A percentile compares a stretch with the other conserved stretches of the same genome.
Conservation (phyloP, 2,888 invertebrate species). For the Gymnocheta viridis region DNA sequence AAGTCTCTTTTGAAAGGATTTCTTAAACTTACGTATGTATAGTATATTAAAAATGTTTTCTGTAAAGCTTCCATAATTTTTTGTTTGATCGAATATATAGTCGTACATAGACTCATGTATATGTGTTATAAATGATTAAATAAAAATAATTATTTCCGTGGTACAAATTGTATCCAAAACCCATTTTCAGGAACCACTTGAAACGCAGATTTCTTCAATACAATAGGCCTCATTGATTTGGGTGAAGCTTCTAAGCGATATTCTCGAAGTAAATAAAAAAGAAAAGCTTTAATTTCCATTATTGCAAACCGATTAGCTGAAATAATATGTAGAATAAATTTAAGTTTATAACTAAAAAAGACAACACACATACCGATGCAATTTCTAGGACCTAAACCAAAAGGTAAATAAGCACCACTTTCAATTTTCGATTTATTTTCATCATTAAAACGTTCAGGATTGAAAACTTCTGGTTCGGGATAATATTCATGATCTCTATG, state of each 20-base stretch:
- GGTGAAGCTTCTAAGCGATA: slow-evolving; percentile 72
- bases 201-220: slow-evolving; percentile 68
- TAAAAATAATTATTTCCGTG: slow-evolving; percentile 27
- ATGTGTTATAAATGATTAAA: not conserved
- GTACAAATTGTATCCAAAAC: slow-evolving; percentile 70
- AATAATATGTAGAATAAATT: slow-evolving; percentile 71
- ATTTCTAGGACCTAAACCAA: slow-evolving; percentile 84
- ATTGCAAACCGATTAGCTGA: slow-evolving; percentile 72
- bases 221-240: slow-evolving; percentile 71
- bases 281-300: slow-evolving; percentile 72
- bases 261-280: slow-evolving; percentile 72
- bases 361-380: slow-evolving; percentile 83
- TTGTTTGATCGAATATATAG: too few species aligned
- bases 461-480: slow-evolving; percentile 83
- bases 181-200: slow-evolving; percentile 69
- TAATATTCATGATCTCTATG: slow-evolving; percentile 83
- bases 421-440: slow-evolving; percentile 82
- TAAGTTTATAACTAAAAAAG: slow-evolving; percentile 74
- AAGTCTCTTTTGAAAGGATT: too few species aligned
- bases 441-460: slow-evolving; percentile 84
- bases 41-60: too few species aligned
- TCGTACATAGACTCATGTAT: not conserved
- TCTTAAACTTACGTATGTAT: too few species aligned
- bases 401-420: slow-evolving; percentile 83
- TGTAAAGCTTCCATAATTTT: too few species aligned